Percentiles rank a stretch among this genome's conserved stretches.
Conservation (phyloP, 2,888 invertebrate species). For the Aphidoletes aphidimyza region DNA sequence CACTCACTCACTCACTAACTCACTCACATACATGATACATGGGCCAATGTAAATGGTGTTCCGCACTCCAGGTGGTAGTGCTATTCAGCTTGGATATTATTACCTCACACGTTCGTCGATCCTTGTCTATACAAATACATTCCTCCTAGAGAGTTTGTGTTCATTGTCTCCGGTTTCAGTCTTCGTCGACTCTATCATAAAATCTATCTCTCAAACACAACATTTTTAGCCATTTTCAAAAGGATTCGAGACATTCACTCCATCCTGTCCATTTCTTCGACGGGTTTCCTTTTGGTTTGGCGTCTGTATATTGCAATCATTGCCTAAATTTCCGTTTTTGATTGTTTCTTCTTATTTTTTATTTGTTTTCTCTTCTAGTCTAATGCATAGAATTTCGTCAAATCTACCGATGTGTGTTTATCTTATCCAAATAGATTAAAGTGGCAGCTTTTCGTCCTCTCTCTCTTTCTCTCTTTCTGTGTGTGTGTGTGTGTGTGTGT, state of each 20-base stretch:
- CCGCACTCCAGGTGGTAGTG: conserved; percentile 36
- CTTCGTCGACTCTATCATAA: too few relatives aligned
- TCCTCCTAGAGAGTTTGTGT: neutral
- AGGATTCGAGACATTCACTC: neutral
- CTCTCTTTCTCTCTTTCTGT: too few relatives aligned
- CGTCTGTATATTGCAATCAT: neutral
- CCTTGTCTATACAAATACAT: conserved; percentile 3
- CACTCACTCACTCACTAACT: too few relatives aligned
- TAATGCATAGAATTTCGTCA: neutral
- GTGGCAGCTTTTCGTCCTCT: too few relatives aligned
- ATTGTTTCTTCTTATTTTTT: neutral
- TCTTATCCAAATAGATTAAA: neutral
- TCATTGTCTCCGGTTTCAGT: too few relatives aligned
- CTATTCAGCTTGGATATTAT: neutral
- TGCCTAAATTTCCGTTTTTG: conserved; percentile 27
- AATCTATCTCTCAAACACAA: too few relatives aligned
- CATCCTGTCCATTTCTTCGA: neutral
- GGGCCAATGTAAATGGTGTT: conserved; percentile 9
- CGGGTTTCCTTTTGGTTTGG: neutral
- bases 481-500: neutral
- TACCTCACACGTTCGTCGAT: conserved; percentile 13
- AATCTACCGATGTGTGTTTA: neutral
- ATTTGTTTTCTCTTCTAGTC: neutral
- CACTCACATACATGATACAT: neutral
- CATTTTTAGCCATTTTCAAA: too few relatives aligned